phyloP scores from a whole-genome alignment of 92 coral and sea anemone species.

The Hydrozoanthus gracilis region DNA sequence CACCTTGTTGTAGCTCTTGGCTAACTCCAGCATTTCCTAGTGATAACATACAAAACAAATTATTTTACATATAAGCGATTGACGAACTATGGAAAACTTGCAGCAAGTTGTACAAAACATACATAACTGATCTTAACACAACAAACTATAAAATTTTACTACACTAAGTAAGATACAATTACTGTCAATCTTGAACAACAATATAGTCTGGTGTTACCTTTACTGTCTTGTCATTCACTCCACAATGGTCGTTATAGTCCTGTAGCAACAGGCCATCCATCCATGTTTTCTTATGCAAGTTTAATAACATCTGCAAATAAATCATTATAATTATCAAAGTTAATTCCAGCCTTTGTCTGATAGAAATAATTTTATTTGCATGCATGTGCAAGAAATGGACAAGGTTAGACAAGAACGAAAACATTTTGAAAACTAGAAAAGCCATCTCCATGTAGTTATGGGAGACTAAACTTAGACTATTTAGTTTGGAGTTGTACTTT shows the following conservation, averaged over 20 bases:
- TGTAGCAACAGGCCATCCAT: constrained; percentile 97
- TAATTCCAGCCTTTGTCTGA: not conserved
- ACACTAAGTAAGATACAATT: no score
- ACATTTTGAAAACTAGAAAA: no score
- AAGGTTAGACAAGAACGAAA: no score
- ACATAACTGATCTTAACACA: no score
- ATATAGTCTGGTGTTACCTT: constrained; percentile 58
- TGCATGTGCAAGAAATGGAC: no score
- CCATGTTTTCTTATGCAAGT: constrained; percentile 97
- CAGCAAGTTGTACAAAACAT: no score
- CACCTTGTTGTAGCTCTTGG: constrained; percentile 97
- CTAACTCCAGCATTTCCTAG: constrained; percentile 96
- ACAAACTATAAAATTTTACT: no score
- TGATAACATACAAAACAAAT: not conserved
- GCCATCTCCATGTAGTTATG: no score
- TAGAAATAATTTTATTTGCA: no score
- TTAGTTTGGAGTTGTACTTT: no score
- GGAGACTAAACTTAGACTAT: no score
- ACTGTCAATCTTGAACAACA: no score
- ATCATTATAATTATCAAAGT: not conserved
- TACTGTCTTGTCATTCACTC: constrained; percentile 83
- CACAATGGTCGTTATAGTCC: constrained; percentile 89
- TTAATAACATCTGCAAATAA: constrained; percentile 80
- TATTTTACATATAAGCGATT: not conserved
- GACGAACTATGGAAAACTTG: not conserved